These are phyloP conservation scores for Calliopsis andreniformis DNA, from an alignment of 1,140 invertebrate genomes.

Conservation along the genomic window DNA sequence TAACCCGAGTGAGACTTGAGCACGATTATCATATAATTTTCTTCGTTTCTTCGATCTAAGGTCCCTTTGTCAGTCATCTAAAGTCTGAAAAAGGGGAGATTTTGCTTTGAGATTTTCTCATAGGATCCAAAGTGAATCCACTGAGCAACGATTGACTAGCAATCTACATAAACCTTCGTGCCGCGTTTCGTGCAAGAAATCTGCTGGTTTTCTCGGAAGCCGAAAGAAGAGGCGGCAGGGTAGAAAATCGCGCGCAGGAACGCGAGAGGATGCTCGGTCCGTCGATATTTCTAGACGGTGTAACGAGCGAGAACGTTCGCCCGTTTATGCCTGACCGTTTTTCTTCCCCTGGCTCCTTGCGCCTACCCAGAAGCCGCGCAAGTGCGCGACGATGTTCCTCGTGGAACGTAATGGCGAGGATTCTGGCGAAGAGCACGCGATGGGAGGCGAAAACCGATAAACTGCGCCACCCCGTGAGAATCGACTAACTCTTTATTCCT, in stretches of 20 bases:
- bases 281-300: conserved; percentile 3
- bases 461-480: neutral
- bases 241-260: conserved; percentile 8
- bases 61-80: too few relatives aligned
- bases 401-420: neutral
- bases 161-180: neutral
- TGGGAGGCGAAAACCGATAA: neutral
- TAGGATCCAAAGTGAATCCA: neutral
- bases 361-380: conserved; percentile 1
- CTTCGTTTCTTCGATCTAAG: too few relatives aligned
- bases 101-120: conserved; percentile 8
- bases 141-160: neutral
- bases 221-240: neutral
- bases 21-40: too few relatives aligned
- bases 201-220: conserved; percentile 16
- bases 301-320: conserved; percentile 15
- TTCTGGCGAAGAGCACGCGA: conserved; percentile 1
- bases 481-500: conserved; percentile 12
- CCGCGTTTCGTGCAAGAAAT: neutral
- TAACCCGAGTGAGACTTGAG: too few relatives aligned
- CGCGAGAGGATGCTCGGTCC: neutral
- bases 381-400: neutral
- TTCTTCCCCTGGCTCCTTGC: neutral
- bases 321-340: conserved; percentile 11
- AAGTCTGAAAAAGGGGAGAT: too few relatives aligned